These are phyloP conservation scores for Dexiosoma caninum DNA, from an alignment of 2,888 invertebrate genomes.

Conservation along the genomic window DNA sequence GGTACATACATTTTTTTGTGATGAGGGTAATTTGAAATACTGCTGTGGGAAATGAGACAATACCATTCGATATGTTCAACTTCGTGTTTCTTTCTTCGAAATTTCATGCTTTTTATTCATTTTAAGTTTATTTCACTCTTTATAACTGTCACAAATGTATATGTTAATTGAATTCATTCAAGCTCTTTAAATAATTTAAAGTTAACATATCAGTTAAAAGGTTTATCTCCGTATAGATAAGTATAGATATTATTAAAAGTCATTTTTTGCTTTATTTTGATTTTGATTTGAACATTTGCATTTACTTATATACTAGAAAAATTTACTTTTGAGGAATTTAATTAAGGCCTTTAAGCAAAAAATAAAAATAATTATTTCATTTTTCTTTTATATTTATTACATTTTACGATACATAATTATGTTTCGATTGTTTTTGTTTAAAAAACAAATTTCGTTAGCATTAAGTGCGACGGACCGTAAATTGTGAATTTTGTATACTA, in stretches of 20 bases:
- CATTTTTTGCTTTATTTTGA: not conserved
- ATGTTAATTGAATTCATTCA: not conserved
- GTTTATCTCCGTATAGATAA: not conserved
- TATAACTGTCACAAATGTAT: not conserved
- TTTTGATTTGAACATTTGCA: not conserved
- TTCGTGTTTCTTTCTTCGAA: not conserved
- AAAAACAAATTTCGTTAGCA: too few relatives aligned
- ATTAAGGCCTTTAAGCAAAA: not conserved
- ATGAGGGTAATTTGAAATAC: not conserved
- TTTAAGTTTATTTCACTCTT: not conserved
- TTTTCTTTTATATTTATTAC: not conserved
- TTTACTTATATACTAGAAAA: slow-evolving; percentile 16
- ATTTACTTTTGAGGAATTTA: not conserved
- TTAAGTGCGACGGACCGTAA: too few relatives aligned
- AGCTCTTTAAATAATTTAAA: not conserved
- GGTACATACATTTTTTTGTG: not conserved
- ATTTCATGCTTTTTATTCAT: not conserved
- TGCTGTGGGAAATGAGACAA: not conserved
- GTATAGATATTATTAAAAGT: not conserved
- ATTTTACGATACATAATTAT: too few relatives aligned
- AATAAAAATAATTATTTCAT: not conserved
- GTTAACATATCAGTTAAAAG: slow-evolving; percentile 13
- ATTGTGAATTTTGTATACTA: too few relatives aligned
- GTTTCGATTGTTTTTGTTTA: too few relatives aligned
- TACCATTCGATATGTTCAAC: not conserved